These are phyloP conservation scores for Pterophyllum scalare DNA, from an alignment of 2,113 vertebrate genomes.

Conservation along the genomic window DNA sequence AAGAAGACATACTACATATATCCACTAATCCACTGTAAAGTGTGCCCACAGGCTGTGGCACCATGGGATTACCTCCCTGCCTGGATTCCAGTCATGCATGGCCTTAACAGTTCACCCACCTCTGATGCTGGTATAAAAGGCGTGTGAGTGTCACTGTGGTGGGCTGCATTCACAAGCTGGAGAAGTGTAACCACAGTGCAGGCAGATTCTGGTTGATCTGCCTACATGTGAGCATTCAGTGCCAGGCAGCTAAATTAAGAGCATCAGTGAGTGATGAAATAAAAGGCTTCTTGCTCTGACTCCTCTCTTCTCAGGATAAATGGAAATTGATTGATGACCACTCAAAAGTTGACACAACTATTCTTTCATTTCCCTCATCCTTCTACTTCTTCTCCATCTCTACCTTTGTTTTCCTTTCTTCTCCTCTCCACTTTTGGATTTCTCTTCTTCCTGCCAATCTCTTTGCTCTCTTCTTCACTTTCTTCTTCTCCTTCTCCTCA, in stretches of 20 bases:
- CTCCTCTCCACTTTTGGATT: accelerated
- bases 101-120: neutral
- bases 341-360: neutral
- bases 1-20: neutral
- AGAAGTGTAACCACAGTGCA: neutral
- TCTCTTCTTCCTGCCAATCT: no score
- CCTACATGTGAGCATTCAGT: neutral
- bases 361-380: neutral
- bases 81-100: neutral
- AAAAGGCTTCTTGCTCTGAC: neutral
- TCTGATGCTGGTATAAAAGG: neutral
- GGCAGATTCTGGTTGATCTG: neutral
- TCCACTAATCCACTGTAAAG: neutral
- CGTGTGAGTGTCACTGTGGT: neutral
- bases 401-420: neutral
- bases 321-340: constrained; percentile 14
- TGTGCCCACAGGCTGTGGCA: neutral
- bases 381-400: neutral
- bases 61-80: neutral
- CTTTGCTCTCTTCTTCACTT: neutral
- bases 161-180: neutral
- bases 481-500: neutral
- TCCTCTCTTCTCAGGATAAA: neutral
- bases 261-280: constrained; percentile 13
- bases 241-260: constrained; percentile 40